Percentiles rank a stretch among this genome's conserved stretches.
Evolutionary conservation across 2,888 invertebrate species (phyloP).

Genomic region (Blastobasis adustella): DNA sequence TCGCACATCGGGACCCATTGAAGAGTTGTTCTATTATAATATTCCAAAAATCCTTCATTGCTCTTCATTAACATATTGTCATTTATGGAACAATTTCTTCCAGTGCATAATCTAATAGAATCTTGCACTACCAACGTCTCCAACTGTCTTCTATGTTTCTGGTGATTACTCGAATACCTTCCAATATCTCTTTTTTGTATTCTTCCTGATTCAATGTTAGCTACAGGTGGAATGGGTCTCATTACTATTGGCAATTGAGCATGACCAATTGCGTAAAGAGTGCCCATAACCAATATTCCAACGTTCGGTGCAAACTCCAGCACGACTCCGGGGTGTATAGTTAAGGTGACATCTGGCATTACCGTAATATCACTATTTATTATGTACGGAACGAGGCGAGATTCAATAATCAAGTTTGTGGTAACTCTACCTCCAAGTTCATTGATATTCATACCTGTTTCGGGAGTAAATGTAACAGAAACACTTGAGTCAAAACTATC

Average conservation of each 20-base stretch:
- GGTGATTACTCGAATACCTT: constrained; percentile 43
- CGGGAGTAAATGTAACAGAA: constrained; percentile 79
- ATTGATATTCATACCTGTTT: constrained; percentile 75
- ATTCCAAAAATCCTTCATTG: constrained; percentile 93
- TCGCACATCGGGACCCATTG: constrained; percentile 99
- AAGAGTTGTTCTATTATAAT: constrained; percentile 94
- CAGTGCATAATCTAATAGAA: constrained; percentile 86
- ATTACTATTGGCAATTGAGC: constrained; percentile 84
- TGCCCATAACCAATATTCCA: constrained; percentile 95
- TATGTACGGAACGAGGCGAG: constrained; percentile 82
- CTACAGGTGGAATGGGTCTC: constrained; percentile 73
- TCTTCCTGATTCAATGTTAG: constrained; percentile 48
- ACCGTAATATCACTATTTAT: constrained; percentile 94
- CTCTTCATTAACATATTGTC: constrained; percentile 65
- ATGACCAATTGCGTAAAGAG: constrained; percentile 87
- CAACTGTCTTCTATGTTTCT: constrained; percentile 66
- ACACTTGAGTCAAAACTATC: constrained; percentile 85
- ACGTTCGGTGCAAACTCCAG: constrained; percentile 97
- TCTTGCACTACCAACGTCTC: constrained; percentile 74
- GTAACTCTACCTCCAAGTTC: constrained; percentile 85
- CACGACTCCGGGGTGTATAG: constrained; percentile 90
- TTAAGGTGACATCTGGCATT: constrained; percentile 93
- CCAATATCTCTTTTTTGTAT: constrained; percentile 54
- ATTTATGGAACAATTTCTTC: constrained; percentile 78
- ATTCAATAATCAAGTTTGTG: constrained; percentile 78